These are phyloP conservation scores for Erannis defoliaria DNA, from an alignment of 2,888 invertebrate species.

Conservation along the genomic window DNA sequence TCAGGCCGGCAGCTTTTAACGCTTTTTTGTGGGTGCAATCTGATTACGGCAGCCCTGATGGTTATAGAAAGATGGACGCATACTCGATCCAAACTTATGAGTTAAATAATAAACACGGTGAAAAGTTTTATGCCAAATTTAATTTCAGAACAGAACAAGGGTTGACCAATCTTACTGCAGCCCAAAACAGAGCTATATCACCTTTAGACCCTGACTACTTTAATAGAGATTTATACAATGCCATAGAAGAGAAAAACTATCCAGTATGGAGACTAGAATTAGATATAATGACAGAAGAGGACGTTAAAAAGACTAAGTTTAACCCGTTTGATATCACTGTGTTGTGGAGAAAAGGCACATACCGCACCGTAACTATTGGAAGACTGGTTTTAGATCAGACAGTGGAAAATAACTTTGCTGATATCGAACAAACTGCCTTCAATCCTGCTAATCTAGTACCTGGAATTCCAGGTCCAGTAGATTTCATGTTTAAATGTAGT, in stretches of 20 bases:
- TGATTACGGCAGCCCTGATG: constrained; percentile 95
- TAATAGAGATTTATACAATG: constrained; percentile 91
- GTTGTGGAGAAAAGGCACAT: constrained; percentile 71
- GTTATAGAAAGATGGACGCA: constrained; percentile 95
- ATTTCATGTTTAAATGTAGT: constrained; percentile 82
- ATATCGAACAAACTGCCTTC: constrained; percentile 83
- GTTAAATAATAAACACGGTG: constrained; percentile 90
- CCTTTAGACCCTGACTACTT: constrained; percentile 93
- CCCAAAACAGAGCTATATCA: constrained; percentile 87
- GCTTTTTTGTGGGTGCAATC: constrained; percentile 91
- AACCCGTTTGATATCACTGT: constrained; percentile 69
- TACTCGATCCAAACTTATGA: constrained; percentile 96
- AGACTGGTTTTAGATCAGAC: constrained; percentile 61
- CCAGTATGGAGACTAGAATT: constrained; percentile 71
- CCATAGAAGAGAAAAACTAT: constrained; percentile 39
- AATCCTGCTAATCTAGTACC: constrained; percentile 64
- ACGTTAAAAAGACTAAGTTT: constrained; percentile 60
- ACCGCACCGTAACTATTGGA: constrained; percentile 62
- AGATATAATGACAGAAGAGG: constrained; percentile 61
- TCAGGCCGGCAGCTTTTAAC: constrained; percentile 89
- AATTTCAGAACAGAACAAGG: constrained; percentile 95
- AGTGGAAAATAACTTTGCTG: constrained; percentile 77
- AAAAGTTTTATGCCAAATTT: constrained; percentile 93
- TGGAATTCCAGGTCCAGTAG: constrained; percentile 83
- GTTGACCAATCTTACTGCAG: constrained; percentile 89